A percentile compares a stretch with the other conserved stretches of the same genome.
Conservation (phyloP, 2,797 vertebrate genomes). For the Pangasius mekongensis region DNA sequence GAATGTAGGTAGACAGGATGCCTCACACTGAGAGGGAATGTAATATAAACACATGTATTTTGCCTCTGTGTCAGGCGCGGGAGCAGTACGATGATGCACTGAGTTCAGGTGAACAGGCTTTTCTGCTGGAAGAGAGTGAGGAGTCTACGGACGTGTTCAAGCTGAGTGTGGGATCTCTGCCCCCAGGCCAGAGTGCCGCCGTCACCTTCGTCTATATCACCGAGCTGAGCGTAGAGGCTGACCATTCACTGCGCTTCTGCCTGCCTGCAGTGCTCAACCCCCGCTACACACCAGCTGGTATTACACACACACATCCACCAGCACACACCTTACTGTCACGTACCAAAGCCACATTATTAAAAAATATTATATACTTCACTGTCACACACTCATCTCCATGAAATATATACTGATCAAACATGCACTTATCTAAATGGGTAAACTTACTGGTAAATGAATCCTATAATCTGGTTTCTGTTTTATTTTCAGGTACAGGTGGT, state of each 20-base stretch:
- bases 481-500: constrained; percentile 56
- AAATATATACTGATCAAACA: neutral
- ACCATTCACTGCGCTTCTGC: constrained; percentile 77
- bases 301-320: constrained; percentile 22
- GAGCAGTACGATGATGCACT: constrained; percentile 72
- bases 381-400: neutral
- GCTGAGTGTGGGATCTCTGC: constrained; percentile 52
- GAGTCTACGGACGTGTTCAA: constrained; percentile 77
- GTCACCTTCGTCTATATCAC: constrained; percentile 79
- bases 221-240: constrained; percentile 80
- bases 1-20: too few species aligned
- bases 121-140: constrained; percentile 78
- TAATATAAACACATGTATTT: neutral
- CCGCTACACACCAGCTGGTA: constrained; percentile 77
- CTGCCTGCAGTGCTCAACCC: constrained; percentile 83
- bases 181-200: constrained; percentile 71
- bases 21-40: neutral
- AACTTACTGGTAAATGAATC: neutral
- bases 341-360: neutral
- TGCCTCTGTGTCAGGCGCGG: constrained; percentile 64
- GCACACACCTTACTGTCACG: neutral
- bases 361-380: neutral
- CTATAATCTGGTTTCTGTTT: neutral
- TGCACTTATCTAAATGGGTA: neutral
- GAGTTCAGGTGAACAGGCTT: constrained; percentile 74